A percentile compares a stretch with the other conserved stretches of the same genome.
These are phyloP conservation scores for Latrodectus hesperus DNA, from an alignment of 2,888 invertebrate species.

Conservation along the genomic window DNA sequence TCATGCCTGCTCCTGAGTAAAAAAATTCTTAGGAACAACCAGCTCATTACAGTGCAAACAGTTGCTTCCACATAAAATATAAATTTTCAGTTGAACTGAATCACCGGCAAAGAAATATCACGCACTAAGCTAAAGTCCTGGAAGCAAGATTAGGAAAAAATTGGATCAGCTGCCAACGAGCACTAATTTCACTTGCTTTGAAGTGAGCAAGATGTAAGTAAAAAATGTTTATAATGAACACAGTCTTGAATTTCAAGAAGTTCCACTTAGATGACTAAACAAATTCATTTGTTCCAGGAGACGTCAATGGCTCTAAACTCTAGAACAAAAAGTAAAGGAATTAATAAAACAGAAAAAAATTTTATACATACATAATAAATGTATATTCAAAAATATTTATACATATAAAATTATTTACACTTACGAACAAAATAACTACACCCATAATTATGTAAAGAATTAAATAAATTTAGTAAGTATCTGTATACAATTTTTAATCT, in stretches of 20 bases:
- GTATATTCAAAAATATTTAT: too few species aligned
- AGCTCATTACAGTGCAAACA: slow-evolving; percentile 7
- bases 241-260: slow-evolving; percentile 60
- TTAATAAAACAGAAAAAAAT: not conserved
- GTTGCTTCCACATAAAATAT: not conserved
- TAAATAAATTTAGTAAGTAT: not conserved
- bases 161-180: slow-evolving; percentile 60
- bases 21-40: slow-evolving; percentile 28
- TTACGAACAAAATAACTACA: not conserved
- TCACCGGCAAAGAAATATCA: slow-evolving; percentile 60
- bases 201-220: slow-evolving; percentile 44
- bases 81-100: not conserved
- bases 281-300: slow-evolving; percentile 86
- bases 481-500: not conserved
- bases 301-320: slow-evolving; percentile 88
- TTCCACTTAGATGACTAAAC: slow-evolving; percentile 77
- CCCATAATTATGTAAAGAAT: not conserved
- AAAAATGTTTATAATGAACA: slow-evolving; percentile 56
- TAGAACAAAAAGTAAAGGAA: slow-evolving; percentile 77
- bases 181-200: slow-evolving; percentile 44
- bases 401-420: too few species aligned
- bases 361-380: too few species aligned
- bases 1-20: not conserved
- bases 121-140: slow-evolving; percentile 52
- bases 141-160: slow-evolving; percentile 48